Evolutionary conservation across 2,113 vertebrate genomes (phyloP).

Genomic region (Lonchura striata): DNA sequence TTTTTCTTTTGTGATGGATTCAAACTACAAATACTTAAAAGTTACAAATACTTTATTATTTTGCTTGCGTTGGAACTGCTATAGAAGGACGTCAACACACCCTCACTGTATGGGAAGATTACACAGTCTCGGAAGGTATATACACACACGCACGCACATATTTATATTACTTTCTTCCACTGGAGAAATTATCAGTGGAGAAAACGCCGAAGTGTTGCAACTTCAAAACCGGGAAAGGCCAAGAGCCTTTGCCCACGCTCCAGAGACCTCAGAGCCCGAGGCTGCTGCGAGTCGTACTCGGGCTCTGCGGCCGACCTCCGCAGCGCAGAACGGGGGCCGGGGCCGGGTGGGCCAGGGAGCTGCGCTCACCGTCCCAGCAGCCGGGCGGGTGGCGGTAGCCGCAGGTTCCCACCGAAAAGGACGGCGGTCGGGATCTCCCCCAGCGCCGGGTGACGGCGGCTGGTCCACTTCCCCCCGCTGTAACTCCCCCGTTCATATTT

Average conservation of each 20-base stretch:
- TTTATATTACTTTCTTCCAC: not conserved
- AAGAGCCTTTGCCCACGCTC: not conserved
- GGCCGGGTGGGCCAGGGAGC: too few relatives aligned
- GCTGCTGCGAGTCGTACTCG: not conserved
- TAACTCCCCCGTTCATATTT: not conserved
- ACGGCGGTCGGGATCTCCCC: not conserved
- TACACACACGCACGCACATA: fast-evolving
- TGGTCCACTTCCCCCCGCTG: not conserved
- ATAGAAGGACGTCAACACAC: not conserved
- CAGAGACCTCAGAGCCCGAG: not conserved
- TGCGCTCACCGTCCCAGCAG: not conserved
- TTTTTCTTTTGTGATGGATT: not conserved
- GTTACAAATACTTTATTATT: not conserved
- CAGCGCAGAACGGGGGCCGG: not conserved
- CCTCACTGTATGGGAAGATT: not conserved
- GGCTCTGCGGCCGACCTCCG: not conserved
- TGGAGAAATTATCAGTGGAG: not conserved
- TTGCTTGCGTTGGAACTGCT: not conserved
- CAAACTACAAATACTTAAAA: not conserved
- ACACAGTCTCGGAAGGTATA: not conserved
- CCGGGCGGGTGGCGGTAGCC: not conserved
- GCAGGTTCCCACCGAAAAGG: not conserved
- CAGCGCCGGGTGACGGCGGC: not conserved
- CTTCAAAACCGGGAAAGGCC: not conserved
- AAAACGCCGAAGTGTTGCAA: not conserved